These are phyloP conservation scores for Oncorhynchus keta DNA, from an alignment of 2,113 vertebrate species.

Conservation along the genomic window DNA sequence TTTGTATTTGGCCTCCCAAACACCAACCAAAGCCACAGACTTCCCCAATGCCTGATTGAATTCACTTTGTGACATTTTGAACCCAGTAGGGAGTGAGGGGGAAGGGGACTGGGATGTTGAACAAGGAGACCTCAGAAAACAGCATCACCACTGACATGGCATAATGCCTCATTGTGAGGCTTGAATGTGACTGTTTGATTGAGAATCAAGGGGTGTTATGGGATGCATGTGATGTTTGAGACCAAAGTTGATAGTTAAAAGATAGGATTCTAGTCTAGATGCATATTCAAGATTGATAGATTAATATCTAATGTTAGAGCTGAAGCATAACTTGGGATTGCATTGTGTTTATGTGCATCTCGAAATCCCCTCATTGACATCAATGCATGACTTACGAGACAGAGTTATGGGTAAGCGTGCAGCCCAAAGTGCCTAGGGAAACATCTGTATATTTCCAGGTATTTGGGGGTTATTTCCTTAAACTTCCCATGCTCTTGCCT, in stretches of 20 bases:
- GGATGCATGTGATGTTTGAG: conserved; percentile 53
- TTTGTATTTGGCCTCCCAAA: conserved; percentile 13
- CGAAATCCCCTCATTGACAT: background rate
- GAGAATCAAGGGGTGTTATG: conserved; percentile 29
- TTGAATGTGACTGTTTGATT: conserved; percentile 66
- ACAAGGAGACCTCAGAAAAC: conserved; percentile 62
- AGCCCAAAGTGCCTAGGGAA: background rate
- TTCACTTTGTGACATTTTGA: conserved; percentile 57
- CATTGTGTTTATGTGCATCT: too few relatives aligned
- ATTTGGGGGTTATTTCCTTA: background rate
- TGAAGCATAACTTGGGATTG: too few relatives aligned
- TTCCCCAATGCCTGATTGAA: conserved; percentile 30
- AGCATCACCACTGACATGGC: conserved; percentile 48
- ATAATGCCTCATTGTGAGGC: conserved; percentile 73
- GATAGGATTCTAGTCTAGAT: background rate
- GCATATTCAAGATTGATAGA: too few relatives aligned
- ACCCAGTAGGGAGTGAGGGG: conserved; percentile 22
- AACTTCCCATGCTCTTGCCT: background rate
- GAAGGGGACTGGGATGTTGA: conserved; percentile 20
- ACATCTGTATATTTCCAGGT: background rate
- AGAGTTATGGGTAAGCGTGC: conserved; percentile 4
- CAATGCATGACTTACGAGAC: conserved; percentile 4
- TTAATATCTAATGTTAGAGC: too few relatives aligned
- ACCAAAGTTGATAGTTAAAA: conserved; percentile 35
- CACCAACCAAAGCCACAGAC: conserved; percentile 13